These are phyloP conservation scores for Thymallus thymallus DNA, from an alignment of 2,113 vertebrate genomes.

Conservation along the genomic window DNA sequence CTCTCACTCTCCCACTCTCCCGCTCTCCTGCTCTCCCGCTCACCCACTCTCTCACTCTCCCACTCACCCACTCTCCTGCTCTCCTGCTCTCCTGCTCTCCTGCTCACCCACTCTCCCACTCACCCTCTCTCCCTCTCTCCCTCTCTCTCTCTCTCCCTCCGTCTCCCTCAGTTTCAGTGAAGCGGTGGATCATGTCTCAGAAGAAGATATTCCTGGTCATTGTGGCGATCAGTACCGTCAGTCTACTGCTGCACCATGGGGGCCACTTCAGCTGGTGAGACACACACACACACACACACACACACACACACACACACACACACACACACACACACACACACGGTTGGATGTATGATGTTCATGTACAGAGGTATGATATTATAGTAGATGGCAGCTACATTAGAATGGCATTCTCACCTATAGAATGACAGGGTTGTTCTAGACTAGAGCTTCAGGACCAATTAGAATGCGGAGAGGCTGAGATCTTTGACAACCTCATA, in stretches of 20 bases:
- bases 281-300: neutral
- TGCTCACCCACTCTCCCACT: neutral
- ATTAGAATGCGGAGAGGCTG: constrained; percentile 38
- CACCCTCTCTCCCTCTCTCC: neutral
- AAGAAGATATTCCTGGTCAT: constrained; percentile 80
- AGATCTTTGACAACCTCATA: constrained; percentile 27
- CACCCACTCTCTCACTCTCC: neutral
- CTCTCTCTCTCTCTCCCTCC: constrained; percentile 19
- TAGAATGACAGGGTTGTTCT: no score
- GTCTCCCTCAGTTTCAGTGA: constrained; percentile 52
- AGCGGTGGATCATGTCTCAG: constrained; percentile 64
- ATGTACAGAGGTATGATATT: no score
- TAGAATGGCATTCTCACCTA: no score
- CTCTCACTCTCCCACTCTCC: no score
- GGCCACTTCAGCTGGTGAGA: constrained; percentile 80
- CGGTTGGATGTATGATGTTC: no score
- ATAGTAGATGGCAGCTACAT: no score
- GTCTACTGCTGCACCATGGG: constrained; percentile 80
- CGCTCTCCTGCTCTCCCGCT: neutral
- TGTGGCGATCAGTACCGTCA: constrained; percentile 74
- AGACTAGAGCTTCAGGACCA: constrained; percentile 28
- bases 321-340: neutral
- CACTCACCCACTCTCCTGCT: constrained; percentile 18
- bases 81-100: neutral
- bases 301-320: neutral